phyloP scores from a whole-genome alignment of 2,888 invertebrate genomes.

The Pterostichus madidus region DNA sequence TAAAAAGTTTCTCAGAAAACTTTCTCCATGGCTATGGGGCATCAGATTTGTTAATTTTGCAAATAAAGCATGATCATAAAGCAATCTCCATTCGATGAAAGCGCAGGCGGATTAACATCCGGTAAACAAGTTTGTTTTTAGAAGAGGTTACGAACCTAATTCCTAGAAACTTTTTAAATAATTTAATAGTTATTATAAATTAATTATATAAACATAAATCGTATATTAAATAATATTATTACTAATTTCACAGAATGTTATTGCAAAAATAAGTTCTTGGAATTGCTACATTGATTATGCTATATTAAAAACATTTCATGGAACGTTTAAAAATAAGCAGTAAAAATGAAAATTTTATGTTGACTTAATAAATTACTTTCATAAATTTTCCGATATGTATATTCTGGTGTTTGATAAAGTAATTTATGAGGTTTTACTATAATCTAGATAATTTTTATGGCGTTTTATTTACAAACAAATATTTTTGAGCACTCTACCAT shows the following conservation, averaged over 20 bases:
- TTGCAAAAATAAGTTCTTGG: slow-evolving; percentile 13
- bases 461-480: not conserved
- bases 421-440: slow-evolving; percentile 5
- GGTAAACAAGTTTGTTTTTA: not conserved
- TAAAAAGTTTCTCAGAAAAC: no score
- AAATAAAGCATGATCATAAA: no score
- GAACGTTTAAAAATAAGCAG: slow-evolving; percentile 33
- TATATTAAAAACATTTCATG: slow-evolving; percentile 36
- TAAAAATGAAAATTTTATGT: slow-evolving; percentile 7
- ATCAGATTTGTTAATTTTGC: no score
- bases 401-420: slow-evolving; percentile 16
- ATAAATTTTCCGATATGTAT: slow-evolving; percentile 36
- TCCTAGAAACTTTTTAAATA: not conserved
- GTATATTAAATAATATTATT: slow-evolving; percentile 19
- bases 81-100: not conserved
- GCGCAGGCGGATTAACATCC: not conserved
- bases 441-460: slow-evolving; percentile 6
- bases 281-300: not conserved
- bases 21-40: no score
- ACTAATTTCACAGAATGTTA: slow-evolving; percentile 34
- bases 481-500: not conserved
- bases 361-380: slow-evolving; percentile 13
- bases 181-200: not conserved
- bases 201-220: not conserved
- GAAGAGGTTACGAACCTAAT: not conserved